These are phyloP conservation scores for Philereme vetulata DNA, from an alignment of 2,888 invertebrate genomes.

Conservation along the genomic window DNA sequence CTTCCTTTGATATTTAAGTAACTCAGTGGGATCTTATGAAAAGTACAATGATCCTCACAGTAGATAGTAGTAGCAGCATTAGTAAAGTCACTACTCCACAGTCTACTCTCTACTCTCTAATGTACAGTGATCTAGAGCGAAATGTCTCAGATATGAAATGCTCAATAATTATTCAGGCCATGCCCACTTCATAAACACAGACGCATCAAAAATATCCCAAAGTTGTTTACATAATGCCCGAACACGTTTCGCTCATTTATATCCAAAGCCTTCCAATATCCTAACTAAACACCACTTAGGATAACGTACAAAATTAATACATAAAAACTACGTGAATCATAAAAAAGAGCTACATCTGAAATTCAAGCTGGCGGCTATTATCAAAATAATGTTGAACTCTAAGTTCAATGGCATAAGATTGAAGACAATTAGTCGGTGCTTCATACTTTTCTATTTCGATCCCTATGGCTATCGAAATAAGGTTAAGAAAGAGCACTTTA, in stretches of 20 bases:
- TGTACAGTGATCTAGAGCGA: too few relatives aligned
- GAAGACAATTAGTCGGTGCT: neutral
- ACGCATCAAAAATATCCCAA: slow-evolving; percentile 18
- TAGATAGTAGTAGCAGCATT: too few relatives aligned
- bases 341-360: neutral
- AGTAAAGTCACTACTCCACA: too few relatives aligned
- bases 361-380: slow-evolving; percentile 1
- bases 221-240: slow-evolving; percentile 20
- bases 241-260: slow-evolving; percentile 21
- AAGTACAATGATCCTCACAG: too few relatives aligned
- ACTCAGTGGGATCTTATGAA: too few relatives aligned
- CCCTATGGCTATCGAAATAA: neutral
- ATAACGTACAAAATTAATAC: slow-evolving; percentile 16
- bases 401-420: neutral
- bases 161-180: slow-evolving; percentile 11
- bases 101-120: too few relatives aligned
- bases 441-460: neutral
- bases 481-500: neutral
- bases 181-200: slow-evolving; percentile 11
- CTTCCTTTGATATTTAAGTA: too few relatives aligned
- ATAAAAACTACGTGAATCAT: slow-evolving; percentile 15
- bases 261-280: slow-evolving; percentile 6
- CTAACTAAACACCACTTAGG: slow-evolving; percentile 23
- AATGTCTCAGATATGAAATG: too few relatives aligned
- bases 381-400: slow-evolving; percentile 2